Conservation (phyloP, 2,113 vertebrate genomes). For the Xenopus borealis region DNA sequence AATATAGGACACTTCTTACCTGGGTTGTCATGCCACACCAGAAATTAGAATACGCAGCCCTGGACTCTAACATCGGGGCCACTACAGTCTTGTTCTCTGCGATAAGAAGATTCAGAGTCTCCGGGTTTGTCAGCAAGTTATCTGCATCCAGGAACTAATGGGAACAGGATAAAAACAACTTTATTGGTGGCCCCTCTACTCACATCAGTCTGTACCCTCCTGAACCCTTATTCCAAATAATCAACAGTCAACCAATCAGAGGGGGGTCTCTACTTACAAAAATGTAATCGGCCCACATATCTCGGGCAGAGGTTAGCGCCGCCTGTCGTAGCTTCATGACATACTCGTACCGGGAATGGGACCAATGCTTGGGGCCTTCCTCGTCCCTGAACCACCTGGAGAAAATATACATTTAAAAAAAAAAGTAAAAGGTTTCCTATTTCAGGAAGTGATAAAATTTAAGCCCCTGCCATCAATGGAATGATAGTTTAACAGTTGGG, state of each 20-base stretch:
- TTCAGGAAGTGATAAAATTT: too few species aligned
- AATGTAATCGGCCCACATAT: conserved; percentile 88
- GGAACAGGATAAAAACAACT: not conserved
- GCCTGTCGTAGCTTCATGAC: conserved; percentile 88
- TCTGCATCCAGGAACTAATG: conserved; percentile 79
- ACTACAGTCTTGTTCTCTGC: conserved; percentile 85
- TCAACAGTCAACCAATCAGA: too few species aligned
- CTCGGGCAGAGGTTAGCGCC: conserved; percentile 76
- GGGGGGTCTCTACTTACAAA: conserved; percentile 63
- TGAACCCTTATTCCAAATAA: too few species aligned
- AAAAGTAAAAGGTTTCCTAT: too few species aligned
- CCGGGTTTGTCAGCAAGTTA: conserved; percentile 78
- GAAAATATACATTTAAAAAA: too few species aligned
- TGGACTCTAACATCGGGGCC: conserved; percentile 87
- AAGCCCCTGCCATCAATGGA: too few species aligned
- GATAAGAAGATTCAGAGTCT: conserved; percentile 78
- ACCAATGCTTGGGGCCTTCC: conserved; percentile 84
- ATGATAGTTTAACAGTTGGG: too few species aligned
- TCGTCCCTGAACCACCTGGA: conserved; percentile 69
- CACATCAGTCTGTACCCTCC: too few species aligned
- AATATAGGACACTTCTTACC: conserved; percentile 58
- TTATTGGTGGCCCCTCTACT: too few species aligned
- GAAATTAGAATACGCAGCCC: conserved; percentile 91
- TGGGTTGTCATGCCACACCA: conserved; percentile 92
- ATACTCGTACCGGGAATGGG: conserved; percentile 76